phyloP scores from a whole-genome alignment of 2,888 invertebrate species.

The Suillia variegata region DNA sequence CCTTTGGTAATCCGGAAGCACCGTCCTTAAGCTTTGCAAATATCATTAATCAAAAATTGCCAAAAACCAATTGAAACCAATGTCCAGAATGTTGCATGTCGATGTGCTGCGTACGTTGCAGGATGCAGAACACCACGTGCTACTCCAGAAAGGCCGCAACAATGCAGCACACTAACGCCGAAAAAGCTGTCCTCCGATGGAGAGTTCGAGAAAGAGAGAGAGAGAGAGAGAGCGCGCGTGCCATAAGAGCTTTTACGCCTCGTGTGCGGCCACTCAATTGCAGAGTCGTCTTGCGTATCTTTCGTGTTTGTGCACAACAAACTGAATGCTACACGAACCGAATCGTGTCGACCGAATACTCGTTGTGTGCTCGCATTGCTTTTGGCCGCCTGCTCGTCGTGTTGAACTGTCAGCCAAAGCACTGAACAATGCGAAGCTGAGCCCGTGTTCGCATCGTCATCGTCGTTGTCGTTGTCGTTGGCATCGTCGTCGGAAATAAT shows the following conservation, averaged over 20 bases:
- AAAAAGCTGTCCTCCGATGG: neutral
- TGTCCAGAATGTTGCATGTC: neutral
- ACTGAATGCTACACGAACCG: neutral
- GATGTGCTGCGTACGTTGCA: neutral
- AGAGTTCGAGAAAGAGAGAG: too few species aligned
- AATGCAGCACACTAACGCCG: neutral
- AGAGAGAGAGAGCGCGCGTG: neutral
- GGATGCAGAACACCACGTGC: neutral
- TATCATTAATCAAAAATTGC: neutral
- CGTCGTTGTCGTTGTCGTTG: constrained; percentile 8
- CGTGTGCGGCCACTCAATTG: neutral
- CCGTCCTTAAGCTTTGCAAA: neutral
- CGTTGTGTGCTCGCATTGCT: constrained; percentile 3
- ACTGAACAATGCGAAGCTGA: too few species aligned
- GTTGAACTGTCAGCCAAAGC: neutral
- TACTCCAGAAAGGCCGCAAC: neutral
- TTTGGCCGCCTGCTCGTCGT: neutral
- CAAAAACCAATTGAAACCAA: neutral
- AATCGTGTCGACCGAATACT: neutral
- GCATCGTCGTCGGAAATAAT: constrained; percentile 41
- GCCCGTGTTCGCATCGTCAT: constrained; percentile 3
- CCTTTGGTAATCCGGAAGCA: neutral
- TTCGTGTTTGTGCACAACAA: neutral
- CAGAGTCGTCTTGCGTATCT: too few species aligned
- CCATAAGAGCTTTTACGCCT: neutral